These are phyloP conservation scores for Xenus cinereus DNA, from an alignment of 2,113 vertebrate species.

Conservation along the genomic window DNA sequence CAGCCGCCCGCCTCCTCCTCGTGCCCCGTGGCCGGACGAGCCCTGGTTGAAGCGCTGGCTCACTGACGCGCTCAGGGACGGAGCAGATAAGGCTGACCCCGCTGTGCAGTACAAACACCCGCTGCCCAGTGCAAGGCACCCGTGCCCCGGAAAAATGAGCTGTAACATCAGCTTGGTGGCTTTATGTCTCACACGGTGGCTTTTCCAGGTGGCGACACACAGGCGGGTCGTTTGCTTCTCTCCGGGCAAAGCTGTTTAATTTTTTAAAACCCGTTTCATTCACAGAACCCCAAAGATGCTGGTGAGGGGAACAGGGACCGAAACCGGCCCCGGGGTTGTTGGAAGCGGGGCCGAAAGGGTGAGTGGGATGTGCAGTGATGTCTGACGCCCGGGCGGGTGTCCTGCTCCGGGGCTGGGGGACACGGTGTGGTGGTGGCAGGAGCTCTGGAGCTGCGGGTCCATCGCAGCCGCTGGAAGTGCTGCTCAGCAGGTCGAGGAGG, in stretches of 20 bases:
- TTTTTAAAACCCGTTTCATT: background rate
- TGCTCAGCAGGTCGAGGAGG: background rate
- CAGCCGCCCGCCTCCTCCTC: fast-evolving
- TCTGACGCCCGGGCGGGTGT: background rate
- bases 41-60: background rate
- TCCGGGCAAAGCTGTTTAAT: background rate
- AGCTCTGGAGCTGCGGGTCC: fast-evolving
- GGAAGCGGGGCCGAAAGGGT: background rate
- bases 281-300: background rate
- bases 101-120: background rate
- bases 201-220: background rate
- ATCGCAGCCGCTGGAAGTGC: fast-evolving
- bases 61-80: fast-evolving
- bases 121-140: background rate
- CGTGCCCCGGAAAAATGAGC: background rate
- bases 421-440: fast-evolving
- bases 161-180: background rate
- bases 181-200: background rate
- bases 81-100: background rate
- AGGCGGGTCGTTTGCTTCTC: background rate
- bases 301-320: background rate
- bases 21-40: background rate
- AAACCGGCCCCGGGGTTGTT: background rate
- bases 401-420: background rate
- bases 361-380: no score